These are phyloP conservation scores for Drosophila buzzatii DNA, from an alignment of 2,888 invertebrate species.

Conservation along the genomic window DNA sequence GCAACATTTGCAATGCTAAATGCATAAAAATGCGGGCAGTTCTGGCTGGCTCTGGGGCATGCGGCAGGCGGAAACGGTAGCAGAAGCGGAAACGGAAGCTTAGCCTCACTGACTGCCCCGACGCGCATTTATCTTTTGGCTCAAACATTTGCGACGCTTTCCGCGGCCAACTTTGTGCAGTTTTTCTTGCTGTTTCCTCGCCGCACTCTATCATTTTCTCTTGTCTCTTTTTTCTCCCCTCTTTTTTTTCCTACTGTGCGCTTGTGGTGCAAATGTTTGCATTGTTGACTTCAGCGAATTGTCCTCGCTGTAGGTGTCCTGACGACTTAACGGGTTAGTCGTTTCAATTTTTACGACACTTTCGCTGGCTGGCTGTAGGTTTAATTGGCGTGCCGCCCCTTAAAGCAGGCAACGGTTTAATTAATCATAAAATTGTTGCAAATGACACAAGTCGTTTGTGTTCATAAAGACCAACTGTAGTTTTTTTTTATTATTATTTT, in stretches of 20 bases:
- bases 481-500: neutral
- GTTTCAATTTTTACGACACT: conserved; percentile 29
- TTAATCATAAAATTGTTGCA: conserved; percentile 77
- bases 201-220: conserved; percentile 1
- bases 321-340: conserved; percentile 8
- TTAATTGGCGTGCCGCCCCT: conserved; percentile 50
- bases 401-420: conserved; percentile 47
- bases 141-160: conserved; percentile 64
- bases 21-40: conserved; percentile 37
- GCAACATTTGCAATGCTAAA: conserved; percentile 66
- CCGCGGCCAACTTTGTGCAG: conserved; percentile 45
- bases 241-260: neutral
- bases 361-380: conserved; percentile 20
- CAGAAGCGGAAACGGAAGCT: conserved; percentile 65
- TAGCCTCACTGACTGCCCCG: conserved; percentile 40
- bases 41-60: neutral
- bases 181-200: conserved; percentile 37
- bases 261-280: conserved; percentile 53
- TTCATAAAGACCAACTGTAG: conserved; percentile 21
- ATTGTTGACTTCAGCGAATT: conserved; percentile 45
- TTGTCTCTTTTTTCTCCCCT: neutral
- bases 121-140: conserved; percentile 60
- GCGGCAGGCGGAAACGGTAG: conserved; percentile 1
- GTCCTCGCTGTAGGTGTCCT: conserved; percentile 22
- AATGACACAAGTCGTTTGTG: conserved; percentile 47